Conservation (phyloP, 2,888 invertebrate species). For the Thera obeliscata region DNA sequence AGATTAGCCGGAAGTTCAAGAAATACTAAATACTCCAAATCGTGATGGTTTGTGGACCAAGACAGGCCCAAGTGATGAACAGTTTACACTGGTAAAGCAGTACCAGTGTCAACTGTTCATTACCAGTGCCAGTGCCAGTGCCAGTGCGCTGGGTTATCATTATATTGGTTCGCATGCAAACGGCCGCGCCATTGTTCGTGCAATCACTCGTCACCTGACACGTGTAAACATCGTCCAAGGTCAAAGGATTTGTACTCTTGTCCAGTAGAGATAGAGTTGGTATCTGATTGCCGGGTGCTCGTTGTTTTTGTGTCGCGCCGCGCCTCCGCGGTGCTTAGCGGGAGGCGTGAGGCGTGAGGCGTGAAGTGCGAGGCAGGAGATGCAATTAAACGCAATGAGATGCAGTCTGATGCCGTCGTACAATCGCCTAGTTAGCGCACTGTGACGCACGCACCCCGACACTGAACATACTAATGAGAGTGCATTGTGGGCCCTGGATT, state of each 20-base stretch:
- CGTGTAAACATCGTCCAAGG: constrained; percentile 4
- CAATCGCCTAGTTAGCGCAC: constrained; percentile 28
- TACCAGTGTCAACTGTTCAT: too few relatives aligned
- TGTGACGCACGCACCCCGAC: constrained; percentile 4
- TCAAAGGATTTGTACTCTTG: background rate
- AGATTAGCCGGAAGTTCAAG: too few relatives aligned
- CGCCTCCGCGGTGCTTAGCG: constrained; percentile 11
- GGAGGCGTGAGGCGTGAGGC: constrained; percentile 4
- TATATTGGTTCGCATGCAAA: constrained; percentile 11
- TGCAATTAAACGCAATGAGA: constrained; percentile 28
- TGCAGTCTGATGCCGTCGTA: constrained; percentile 24
- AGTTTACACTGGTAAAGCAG: too few relatives aligned
- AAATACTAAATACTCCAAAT: too few relatives aligned
- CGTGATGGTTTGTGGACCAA: too few relatives aligned
- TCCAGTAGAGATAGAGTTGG: background rate
- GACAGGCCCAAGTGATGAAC: too few relatives aligned
- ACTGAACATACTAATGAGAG: constrained; percentile 10
- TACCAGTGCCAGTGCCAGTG: too few relatives aligned
- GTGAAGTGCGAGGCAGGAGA: constrained; percentile 2
- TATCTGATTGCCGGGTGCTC: background rate
- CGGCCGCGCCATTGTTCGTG: constrained; percentile 20
- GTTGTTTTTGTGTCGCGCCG: constrained; percentile 7
- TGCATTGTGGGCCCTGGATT: constrained; percentile 7
- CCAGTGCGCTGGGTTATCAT: too few relatives aligned
- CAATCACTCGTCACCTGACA: constrained; percentile 12